These are phyloP conservation scores for Zaprionus taronus DNA, from an alignment of 1,140 invertebrate genomes.

Conservation along the genomic window DNA sequence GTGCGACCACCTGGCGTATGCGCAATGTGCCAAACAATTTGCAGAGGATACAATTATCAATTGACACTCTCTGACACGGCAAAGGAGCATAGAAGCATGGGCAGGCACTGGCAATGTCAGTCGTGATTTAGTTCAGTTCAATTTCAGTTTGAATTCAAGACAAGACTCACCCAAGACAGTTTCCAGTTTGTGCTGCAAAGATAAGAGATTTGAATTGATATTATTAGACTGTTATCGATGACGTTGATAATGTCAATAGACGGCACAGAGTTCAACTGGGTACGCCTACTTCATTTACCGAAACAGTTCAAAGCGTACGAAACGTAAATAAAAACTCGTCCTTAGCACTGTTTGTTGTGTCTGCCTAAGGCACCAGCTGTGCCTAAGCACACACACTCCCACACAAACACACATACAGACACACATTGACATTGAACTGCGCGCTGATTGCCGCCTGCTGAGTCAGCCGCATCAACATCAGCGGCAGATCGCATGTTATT, in stretches of 20 bases:
- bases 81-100: too few species aligned
- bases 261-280: not conserved
- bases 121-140: slow-evolving; percentile 30
- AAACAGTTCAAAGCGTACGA: slow-evolving; percentile 22
- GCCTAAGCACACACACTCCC: slow-evolving; percentile 19
- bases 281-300: not conserved
- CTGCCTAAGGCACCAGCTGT: slow-evolving; percentile 19
- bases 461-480: slow-evolving; percentile 54
- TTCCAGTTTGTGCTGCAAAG: slow-evolving; percentile 4
- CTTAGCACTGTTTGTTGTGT: not conserved
- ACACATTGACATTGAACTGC: slow-evolving; percentile 54
- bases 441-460: slow-evolving; percentile 73
- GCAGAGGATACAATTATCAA: slow-evolving; percentile 42
- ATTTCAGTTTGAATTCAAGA: not conserved
- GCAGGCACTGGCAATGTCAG: slow-evolving; percentile 32
- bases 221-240: slow-evolving; percentile 23
- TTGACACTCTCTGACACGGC: not conserved
- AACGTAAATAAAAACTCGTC: slow-evolving; percentile 21
- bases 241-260: not conserved
- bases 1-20: slow-evolving; percentile 50
- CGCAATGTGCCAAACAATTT: slow-evolving; percentile 45
- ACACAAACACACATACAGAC: slow-evolving; percentile 1
- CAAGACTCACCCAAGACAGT: not conserved
- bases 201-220: slow-evolving; percentile 4
- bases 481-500: slow-evolving; percentile 57